These are phyloP conservation scores for Doris montereyensis DNA, from an alignment of 2,888 invertebrate genomes.

Conservation along the genomic window DNA sequence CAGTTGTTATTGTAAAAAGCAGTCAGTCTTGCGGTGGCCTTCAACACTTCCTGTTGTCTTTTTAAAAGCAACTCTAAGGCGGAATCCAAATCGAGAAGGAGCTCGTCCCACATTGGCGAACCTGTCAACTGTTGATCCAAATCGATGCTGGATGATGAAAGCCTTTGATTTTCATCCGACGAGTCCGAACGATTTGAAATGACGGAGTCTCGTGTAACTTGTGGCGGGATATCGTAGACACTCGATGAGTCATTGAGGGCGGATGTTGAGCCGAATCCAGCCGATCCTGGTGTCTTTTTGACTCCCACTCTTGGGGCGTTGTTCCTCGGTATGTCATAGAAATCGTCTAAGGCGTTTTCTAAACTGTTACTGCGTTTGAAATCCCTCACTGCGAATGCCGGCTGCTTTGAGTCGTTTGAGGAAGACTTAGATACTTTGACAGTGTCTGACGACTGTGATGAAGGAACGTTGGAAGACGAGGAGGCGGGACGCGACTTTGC, in stretches of 20 bases:
- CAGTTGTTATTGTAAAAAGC: constrained; percentile 79
- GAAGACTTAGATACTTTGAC: constrained; percentile 17
- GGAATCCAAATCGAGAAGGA: constrained; percentile 83
- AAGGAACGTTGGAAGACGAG: constrained; percentile 27
- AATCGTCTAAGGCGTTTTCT: constrained; percentile 66
- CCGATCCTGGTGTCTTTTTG: constrained; percentile 22
- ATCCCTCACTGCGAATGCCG: constrained; percentile 25
- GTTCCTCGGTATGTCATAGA: constrained; percentile 70
- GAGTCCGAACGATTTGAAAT: constrained; percentile 62
- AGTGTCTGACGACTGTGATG: neutral
- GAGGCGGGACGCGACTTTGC: constrained; percentile 63
- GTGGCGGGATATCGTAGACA: constrained; percentile 74
- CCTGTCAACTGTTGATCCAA: constrained; percentile 53
- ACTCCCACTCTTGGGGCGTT: constrained; percentile 56
- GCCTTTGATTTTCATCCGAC: constrained; percentile 57
- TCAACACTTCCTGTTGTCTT: constrained; percentile 85
- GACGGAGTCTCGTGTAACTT: constrained; percentile 71
- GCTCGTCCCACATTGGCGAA: constrained; percentile 67
- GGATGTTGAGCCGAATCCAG: constrained; percentile 32
- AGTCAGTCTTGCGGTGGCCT: constrained; percentile 79
- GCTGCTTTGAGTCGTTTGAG: constrained; percentile 25
- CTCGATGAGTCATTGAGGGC: constrained; percentile 46
- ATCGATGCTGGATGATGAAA: constrained; percentile 63
- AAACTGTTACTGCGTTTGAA: constrained; percentile 45
- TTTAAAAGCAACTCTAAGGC: constrained; percentile 84